These are phyloP conservation scores for Oryzaephilus surinamensis DNA, from an alignment of 1,140 invertebrate species.

Conservation along the genomic window DNA sequence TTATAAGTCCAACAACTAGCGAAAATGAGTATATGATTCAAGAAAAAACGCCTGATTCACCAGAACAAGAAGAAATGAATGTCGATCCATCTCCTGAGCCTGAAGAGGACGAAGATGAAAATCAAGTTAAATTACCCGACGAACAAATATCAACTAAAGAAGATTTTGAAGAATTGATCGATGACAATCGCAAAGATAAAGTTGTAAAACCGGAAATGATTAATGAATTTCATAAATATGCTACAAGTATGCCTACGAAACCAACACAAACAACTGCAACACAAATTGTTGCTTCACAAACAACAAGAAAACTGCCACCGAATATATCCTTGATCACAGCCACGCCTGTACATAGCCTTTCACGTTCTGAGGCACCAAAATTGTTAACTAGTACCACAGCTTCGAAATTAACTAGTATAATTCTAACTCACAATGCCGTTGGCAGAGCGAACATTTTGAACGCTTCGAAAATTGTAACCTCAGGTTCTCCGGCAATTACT, in stretches of 20 bases:
- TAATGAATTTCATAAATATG: constrained; percentile 31
- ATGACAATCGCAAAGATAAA: constrained; percentile 43
- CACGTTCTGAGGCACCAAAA: constrained; percentile 9
- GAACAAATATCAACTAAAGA: constrained; percentile 50
- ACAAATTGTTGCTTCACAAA: background rate
- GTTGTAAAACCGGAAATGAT: constrained; percentile 28
- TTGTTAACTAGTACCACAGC: constrained; percentile 15
- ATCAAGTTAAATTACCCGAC: constrained; percentile 46
- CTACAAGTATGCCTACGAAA: constrained; percentile 22
- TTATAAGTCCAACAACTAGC: constrained; percentile 34
- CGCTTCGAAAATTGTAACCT: constrained; percentile 23
- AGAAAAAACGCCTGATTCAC: constrained; percentile 40
- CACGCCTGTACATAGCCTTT: constrained; percentile 17
- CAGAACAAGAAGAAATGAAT: constrained; percentile 41
- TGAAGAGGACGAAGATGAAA: constrained; percentile 36
- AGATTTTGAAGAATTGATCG: constrained; percentile 49
- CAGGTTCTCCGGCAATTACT: constrained; percentile 27
- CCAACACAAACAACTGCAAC: constrained; percentile 1
- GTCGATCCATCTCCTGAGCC: constrained; percentile 39
- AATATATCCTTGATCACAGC: constrained; percentile 16
- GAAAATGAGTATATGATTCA: constrained; percentile 33
- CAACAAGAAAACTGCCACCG: background rate
- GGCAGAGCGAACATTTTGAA: constrained; percentile 26
- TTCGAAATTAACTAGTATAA: constrained; percentile 26
- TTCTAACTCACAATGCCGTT: constrained; percentile 24